Percentiles rank a stretch among this genome's conserved stretches.
Conservation (phyloP, 1,140 invertebrate species). For the Andricus grossulariae region DNA sequence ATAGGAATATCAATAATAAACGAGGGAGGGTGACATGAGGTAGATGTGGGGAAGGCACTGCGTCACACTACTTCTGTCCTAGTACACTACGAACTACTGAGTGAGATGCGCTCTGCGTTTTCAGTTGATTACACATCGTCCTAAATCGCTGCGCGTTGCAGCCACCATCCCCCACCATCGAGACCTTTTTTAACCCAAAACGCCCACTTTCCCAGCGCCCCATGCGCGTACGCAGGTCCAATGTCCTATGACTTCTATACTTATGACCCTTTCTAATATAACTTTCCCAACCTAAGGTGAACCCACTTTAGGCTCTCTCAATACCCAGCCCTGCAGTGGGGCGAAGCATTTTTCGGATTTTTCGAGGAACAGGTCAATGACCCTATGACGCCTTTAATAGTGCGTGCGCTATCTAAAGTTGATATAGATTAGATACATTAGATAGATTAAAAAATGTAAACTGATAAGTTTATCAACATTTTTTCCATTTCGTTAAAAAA, state of each 20-base stretch:
- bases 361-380: no score
- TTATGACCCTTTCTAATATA: conserved; percentile 2
- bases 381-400: neutral
- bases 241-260: conserved; percentile 32
- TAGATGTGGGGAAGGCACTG: conserved; percentile 34
- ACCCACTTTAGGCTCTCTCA: conserved; percentile 1
- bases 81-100: conserved; percentile 21
- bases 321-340: neutral
- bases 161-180: conserved; percentile 1
- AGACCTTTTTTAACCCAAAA: conserved; percentile 36
- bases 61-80: neutral
- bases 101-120: conserved; percentile 44
- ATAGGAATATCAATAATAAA: conserved; percentile 22
- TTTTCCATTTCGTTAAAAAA: neutral
- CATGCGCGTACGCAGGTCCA: conserved; percentile 32
- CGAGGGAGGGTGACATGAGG: conserved; percentile 37
- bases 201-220: conserved; percentile 38
- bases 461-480: neutral
- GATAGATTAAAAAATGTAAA: neutral
- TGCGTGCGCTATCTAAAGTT: neutral
- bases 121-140: conserved; percentile 38
- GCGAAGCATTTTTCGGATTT: neutral
- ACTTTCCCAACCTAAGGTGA: neutral
- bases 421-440: neutral
- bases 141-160: conserved; percentile 8